Base-by-base conservation (phyloP, 2,888 invertebrate genomes). In the Ommatoiulus sabulosus region DNA sequence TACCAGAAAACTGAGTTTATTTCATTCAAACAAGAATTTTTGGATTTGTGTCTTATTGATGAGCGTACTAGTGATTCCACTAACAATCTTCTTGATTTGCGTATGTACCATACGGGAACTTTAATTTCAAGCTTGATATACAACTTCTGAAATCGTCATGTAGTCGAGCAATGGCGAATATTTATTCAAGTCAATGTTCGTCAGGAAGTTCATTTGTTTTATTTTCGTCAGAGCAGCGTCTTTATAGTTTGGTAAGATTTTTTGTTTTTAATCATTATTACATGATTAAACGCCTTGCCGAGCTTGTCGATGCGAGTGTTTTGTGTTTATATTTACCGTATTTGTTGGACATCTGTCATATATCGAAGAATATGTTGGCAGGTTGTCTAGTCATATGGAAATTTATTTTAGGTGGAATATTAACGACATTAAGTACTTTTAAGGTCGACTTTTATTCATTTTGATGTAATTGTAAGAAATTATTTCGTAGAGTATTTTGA, bases 131-230 rank as follows among this genome's bases (percentile, higher is more conserved):
- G 72, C n/a, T 8, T n/a, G 1, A 72, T 24, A 20, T 24, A 10
- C 15, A 72, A 72, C 72, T 72, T 72, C 72, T 72, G 72, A 10
- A 72, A 24, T 72, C 72, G 24, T 72, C 72, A 72, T 72, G 72
- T 72, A 72, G 72, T 63, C 20, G n/a, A 24, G 72, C 20, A 72
- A 72, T 72, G 72, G 72, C 72, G 72, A 72, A 72, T 72, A 72
- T 72, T 20, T 24, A 72, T 72, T 72, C 72, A 72, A 72, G 72
- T 72, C 24, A 72, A 72, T 72, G 20, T 72, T 72, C 72, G 4
- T 72, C 72, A 24, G 24, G 20, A 72, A 72, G 72, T 72, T 72
- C 72, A 72, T 72, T 72, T 72, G 20, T 72, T 72, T 72, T 24
- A 20, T 72, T 72, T 72, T 72, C 72, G 24, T 24, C 72, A 72